Evolutionary conservation across 2,888 invertebrate species (phyloP), one percentile per base, ranked within the genome.

Genomic region (Globia sparganii): DNA sequence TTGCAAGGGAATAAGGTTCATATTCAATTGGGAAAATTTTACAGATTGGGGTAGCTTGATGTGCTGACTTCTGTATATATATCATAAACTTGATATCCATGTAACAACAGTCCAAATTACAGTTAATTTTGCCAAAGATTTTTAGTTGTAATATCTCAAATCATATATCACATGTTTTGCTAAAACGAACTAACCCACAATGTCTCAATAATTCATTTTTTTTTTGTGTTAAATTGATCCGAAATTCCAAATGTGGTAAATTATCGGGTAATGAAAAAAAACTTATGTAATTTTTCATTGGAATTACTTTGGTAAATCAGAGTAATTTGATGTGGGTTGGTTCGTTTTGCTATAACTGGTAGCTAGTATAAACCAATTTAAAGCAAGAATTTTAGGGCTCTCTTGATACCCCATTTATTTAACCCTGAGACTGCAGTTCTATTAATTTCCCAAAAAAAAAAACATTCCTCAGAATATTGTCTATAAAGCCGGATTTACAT

Each of bases 401-500:
- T n/a, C 0, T 8, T 13, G 18, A 34, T 25, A 2, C 31, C 13
- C 34, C 34, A 28, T 49, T 9, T 4, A 25, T 5, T 53, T 8
- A 18, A n/a, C 4, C 6, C 8, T 31, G 25, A 13, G 4, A 31
- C 25, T 21, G 21, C 2, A 28, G 11, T 34, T 0, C 18, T 37
- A 37, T 59, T 46, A 8, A 8, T 15, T 53, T n/a, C 5, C n/a
- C 28, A 73, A 4, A 9, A 46, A 6, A 46, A 46, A 46, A 15
- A 43, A 43, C 53, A 28, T 53, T 59, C 0, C 9, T 31, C 18
- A 2, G 13, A 9, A 67, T 64, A 2, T 59, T 21, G 13, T 58
- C 25, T 58, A 43, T 66, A 83, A 77, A 56, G 11, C 56, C 25
- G n/a, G 28, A 58, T 58, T 28, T 8, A 58, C 4, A n/a, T 13